Evolutionary conservation across 2,797 vertebrate genomes (phyloP).

Genomic region (Myotis myotis): DNA sequence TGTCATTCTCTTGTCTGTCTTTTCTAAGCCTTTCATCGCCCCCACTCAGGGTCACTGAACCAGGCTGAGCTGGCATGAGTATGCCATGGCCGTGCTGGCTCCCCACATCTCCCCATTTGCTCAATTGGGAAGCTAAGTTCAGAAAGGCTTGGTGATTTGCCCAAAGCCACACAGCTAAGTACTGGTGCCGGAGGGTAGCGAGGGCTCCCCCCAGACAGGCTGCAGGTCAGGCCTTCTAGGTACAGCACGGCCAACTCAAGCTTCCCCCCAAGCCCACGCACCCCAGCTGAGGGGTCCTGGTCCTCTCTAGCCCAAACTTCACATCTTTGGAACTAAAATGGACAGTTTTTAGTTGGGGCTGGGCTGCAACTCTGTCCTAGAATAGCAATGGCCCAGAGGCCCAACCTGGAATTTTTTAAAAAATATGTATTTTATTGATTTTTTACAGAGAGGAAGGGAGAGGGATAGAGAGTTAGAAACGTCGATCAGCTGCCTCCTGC

Average conservation of each 20-base stretch:
- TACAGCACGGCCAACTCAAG: not conserved
- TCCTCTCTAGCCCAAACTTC: not conserved
- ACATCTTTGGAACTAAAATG: not conserved
- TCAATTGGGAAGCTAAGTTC: not conserved
- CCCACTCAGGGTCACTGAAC: no score
- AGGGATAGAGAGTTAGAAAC: no score
- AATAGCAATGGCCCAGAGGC: not conserved
- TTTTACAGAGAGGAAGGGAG: no score
- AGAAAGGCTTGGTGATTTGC: not conserved
- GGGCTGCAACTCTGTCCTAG: not conserved
- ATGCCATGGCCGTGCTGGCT: no score
- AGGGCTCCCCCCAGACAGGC: not conserved
- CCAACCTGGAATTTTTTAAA: not conserved
- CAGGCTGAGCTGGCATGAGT: no score
- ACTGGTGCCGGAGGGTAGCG: not conserved
- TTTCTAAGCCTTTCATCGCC: no score
- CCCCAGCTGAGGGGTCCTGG: not conserved
- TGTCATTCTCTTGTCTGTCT: no score
- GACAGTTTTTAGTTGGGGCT: not conserved
- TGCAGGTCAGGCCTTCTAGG: not conserved
- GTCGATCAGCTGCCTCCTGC: no score
- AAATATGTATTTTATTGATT: no score
- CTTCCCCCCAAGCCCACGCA: not conserved
- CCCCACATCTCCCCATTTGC: not conserved
- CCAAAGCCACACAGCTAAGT: not conserved